Evolutionary conservation across 1,140 invertebrate genomes (phyloP).

Genomic region (Centruroides sculpturatus): DNA sequence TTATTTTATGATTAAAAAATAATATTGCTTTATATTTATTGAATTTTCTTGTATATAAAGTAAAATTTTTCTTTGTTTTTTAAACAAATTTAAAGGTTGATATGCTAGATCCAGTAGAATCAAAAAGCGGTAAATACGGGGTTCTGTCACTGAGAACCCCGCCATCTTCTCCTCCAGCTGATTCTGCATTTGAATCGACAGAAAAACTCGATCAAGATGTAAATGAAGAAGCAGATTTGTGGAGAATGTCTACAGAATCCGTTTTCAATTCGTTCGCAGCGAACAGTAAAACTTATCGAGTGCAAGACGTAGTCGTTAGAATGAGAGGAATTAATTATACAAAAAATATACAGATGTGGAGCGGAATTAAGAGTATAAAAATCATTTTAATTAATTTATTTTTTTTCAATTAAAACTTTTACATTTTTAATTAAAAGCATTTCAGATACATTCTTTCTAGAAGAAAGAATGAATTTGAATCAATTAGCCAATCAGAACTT

Average conservation of each 20-base stretch:
- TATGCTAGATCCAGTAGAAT: slow-evolving; percentile 16
- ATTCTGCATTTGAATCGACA: slow-evolving; percentile 4
- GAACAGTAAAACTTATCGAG: slow-evolving; percentile 43
- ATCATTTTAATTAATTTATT: no score
- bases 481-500: no score
- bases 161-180: slow-evolving; percentile 11
- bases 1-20: neutral
- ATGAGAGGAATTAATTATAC: slow-evolving; percentile 29
- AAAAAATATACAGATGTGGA: slow-evolving; percentile 17
- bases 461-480: no score
- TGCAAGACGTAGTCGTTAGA: slow-evolving; percentile 59
- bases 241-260: slow-evolving; percentile 4
- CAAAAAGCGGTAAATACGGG: slow-evolving; percentile 11
- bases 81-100: slow-evolving; percentile 13
- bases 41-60: neutral
- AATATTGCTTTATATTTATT: neutral
- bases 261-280: neutral
- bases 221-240: slow-evolving; percentile 8
- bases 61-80: neutral
- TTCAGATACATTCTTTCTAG: no score
- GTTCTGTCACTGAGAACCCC: slow-evolving; percentile 18
- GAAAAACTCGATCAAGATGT: slow-evolving; percentile 3
- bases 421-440: no score
- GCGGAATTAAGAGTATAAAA: slow-evolving; percentile 18
- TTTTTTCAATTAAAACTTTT: neutral